Base-by-base conservation (phyloP, 2,888 invertebrate species). In the Labia minor region DNA sequence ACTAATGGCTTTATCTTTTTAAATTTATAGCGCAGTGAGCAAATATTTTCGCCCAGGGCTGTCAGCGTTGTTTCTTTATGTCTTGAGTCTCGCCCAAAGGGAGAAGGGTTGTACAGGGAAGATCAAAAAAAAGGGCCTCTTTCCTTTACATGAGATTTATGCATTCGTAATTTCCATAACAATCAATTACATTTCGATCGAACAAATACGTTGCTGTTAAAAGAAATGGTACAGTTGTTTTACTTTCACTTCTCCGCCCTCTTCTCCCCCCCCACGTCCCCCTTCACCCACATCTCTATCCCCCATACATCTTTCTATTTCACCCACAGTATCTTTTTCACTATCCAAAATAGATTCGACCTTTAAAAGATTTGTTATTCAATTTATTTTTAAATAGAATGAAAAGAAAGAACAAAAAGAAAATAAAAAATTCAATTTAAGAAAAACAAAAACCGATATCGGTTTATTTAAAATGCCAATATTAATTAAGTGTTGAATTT, bases 1-100 rank as follows among this genome's bases (percentile, higher is more conserved):
- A 49, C 49, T 49, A 49, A 49, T 49, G 49, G 49, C 49, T 49
- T 49, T 49, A 49, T 49, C 49, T 49, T 49, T 49, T 49, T 49
- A 49, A 49, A 49, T 49, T 49, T 49, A 49, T 49, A 49, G 49
- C 49, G 16, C 49, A 49, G 49, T n/a, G 49, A 49, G 49, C 49
- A 49, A 49, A 49, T 49, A 49, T 49, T 49, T 49, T 49, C 16
- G 49, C 49, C 49, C 49, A 49, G 49, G 49, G 49, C 49, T 49
- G 49, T 49, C 49, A 49, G 49, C 49, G 49, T 49, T 49, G 49
- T 49, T 49, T 49, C 49, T 49, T 49, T 49, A 49, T 49, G 49
- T 49, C 49, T 49, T 49, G 49, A 49, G 49, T 49, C 16, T 4
- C 49, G 49, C 49, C 49, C 49, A 49, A 49, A 49, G 49, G 49